Evolutionary conservation across 2,113 vertebrate species (phyloP), one percentile per base, ranked within the genome.

Genomic region (Pongo pygmaeus): DNA sequence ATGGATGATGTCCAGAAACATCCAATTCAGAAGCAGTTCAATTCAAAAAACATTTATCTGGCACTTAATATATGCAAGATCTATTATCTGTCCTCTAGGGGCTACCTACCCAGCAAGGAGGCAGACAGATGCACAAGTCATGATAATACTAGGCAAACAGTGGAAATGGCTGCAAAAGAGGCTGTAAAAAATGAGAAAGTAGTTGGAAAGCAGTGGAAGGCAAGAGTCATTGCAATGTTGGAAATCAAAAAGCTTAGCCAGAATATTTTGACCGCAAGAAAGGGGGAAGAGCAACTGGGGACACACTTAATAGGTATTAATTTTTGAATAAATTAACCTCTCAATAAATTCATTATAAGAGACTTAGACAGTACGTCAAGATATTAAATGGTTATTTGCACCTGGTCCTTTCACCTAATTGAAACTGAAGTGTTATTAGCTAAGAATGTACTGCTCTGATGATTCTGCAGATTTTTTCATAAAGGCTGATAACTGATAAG

Each of bases 21-120:
- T 96, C 77, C 91, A 96, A 97, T 96, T 97, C 96, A 96, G 88
- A 97, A 95, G 80, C 94, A 84, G 87, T 96, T 98, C 94, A 95
- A 97, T 97, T 98, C 88, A 93, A 96, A 97, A 97, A 97, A 96
- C 97, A 96, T 97, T 98, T 96, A 98, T 96, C 94, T 97, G 95
- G 64, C 52, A 61, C 81, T 97, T 97, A 97, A 96, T 97, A 95
- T 88, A 98, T 97, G 96, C 94, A 95, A 81, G 81, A 98, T 98
- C 96, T 92, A 93, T 97, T 84, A 97, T 97, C 81, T 95, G 74
- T 95, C 81, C 98, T 97, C 95, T 85, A 92, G 94, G 81, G 96
- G 50, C 35, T 96, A 88, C 50, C 94, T 96, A 61, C 77, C 78
- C 85, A 94, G 96, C 75, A 94, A 94, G 48, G 77, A 96, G 64